Conservation (phyloP, 2,113 vertebrate genomes). For the Cromileptes altivelis region DNA sequence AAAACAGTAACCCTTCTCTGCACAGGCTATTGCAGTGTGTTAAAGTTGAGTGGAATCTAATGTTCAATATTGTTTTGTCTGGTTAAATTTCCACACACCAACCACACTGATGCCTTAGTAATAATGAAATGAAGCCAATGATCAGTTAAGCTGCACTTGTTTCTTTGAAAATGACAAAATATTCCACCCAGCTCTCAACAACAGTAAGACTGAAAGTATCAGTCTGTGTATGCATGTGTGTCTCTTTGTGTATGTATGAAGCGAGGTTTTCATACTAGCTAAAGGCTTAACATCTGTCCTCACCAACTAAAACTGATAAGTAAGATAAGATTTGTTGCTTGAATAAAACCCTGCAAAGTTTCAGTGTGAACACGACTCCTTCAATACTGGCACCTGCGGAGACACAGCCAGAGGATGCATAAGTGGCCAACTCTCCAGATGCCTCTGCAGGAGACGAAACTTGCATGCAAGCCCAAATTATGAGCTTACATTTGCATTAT, state of each 20-base stretch:
- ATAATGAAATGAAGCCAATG: conserved; percentile 56
- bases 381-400: no score
- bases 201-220: conserved; percentile 78
- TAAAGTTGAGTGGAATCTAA: conserved; percentile 45
- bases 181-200: conserved; percentile 66
- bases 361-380: no score
- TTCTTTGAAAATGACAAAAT: conserved; percentile 73
- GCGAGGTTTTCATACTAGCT: background rate
- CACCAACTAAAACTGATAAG: no score
- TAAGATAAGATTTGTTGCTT: no score
- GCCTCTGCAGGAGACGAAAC: no score
- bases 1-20: conserved; percentile 28
- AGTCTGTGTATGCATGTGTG: background rate
- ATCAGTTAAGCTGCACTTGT: conserved; percentile 33
- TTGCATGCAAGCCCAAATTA: no score
- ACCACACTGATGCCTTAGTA: conserved; percentile 34
- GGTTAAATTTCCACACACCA: conserved; percentile 59
- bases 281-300: background rate
- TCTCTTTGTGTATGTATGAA: background rate
- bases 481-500: no score
- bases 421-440: no score
- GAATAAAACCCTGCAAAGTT: no score
- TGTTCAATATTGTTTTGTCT: conserved; percentile 46
- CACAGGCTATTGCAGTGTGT: conserved; percentile 1
- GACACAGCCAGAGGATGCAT: no score